Evolutionary conservation across 2,888 invertebrate species (phyloP).

Genomic region (Apamea crenata): DNA sequence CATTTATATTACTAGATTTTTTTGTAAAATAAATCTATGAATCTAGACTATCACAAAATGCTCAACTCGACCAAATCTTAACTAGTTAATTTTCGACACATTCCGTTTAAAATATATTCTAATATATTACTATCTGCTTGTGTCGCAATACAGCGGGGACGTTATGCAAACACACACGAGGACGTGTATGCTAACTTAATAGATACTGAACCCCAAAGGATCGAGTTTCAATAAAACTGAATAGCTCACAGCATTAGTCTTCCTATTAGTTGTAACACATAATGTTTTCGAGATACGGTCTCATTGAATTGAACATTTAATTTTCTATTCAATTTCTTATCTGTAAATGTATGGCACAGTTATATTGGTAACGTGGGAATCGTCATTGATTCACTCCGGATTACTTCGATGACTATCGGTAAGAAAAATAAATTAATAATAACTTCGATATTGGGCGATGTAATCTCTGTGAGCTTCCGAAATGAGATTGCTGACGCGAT

Average conservation of each 20-base stretch:
- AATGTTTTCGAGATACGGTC: slow-evolving; percentile 72
- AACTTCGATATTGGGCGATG: slow-evolving; percentile 82
- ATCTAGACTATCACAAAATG: slow-evolving; percentile 9
- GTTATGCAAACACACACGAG: slow-evolving; percentile 54
- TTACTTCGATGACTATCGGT: slow-evolving; percentile 85
- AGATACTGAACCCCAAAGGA: slow-evolving; percentile 39
- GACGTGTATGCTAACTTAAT: slow-evolving; percentile 54
- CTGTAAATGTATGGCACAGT: slow-evolving; percentile 80
- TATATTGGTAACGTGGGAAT: slow-evolving; percentile 87
- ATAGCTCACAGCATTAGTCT: slow-evolving; percentile 46
- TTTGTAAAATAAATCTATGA: neutral
- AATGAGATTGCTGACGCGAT: slow-evolving; percentile 70
- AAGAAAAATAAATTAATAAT: slow-evolving; percentile 87
- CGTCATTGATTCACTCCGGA: slow-evolving; percentile 82
- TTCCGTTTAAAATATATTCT: slow-evolving; percentile 38
- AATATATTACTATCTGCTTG: slow-evolving; percentile 40
- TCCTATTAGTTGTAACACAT: slow-evolving; percentile 68
- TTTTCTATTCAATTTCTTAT: slow-evolving; percentile 87
- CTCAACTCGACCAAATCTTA: slow-evolving; percentile 17
- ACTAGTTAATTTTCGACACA: slow-evolving; percentile 35
- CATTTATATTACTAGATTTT: slow-evolving; percentile 6
- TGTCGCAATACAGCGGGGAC: slow-evolving; percentile 47
- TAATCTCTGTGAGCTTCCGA: slow-evolving; percentile 80
- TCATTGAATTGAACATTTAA: slow-evolving; percentile 82
- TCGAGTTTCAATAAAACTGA: slow-evolving; percentile 50